phyloP scores from a whole-genome alignment of 2,888 invertebrate genomes.

The Lagria hirta region DNA sequence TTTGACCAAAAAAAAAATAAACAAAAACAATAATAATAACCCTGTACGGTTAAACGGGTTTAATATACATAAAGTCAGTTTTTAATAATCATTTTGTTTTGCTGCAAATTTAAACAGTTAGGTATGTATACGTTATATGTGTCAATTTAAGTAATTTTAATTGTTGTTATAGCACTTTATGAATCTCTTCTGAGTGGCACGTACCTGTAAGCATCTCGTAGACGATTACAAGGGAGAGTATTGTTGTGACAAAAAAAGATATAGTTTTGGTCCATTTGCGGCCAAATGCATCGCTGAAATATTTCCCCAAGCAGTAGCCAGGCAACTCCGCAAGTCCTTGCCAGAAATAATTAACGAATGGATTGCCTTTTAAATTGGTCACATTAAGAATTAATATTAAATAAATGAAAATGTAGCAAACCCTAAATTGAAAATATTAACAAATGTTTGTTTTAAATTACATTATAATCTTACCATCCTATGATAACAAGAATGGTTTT shows the following conservation, averaged over 20 bases:
- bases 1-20: too few species aligned
- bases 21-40: too few species aligned
- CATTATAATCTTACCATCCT: conserved; percentile 55
- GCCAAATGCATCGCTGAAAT: conserved; percentile 57
- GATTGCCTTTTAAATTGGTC: conserved; percentile 61
- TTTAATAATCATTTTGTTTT: too few species aligned
- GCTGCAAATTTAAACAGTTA: too few species aligned
- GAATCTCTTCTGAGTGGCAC: too few species aligned
- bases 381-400: conserved; percentile 58
- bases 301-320: conserved; percentile 61
- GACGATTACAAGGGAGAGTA: conserved; percentile 37
- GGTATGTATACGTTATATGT: too few species aligned
- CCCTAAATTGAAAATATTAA: too few species aligned
- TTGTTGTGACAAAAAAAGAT: conserved; percentile 51
- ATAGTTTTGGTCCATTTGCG: conserved; percentile 57
- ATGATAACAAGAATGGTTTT: conserved; percentile 59
- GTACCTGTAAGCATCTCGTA: conserved; percentile 51
- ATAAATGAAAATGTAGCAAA: conserved; percentile 53
- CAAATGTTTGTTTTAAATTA: conserved; percentile 1
- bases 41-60: too few species aligned
- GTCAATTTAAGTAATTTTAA: too few species aligned
- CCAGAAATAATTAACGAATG: conserved; percentile 65
- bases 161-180: too few species aligned
- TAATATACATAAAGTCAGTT: too few species aligned
- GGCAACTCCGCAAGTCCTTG: conserved; percentile 67